These are phyloP conservation scores for Ylistrum balloti DNA, from an alignment of 1,140 invertebrate genomes.

Conservation along the genomic window DNA sequence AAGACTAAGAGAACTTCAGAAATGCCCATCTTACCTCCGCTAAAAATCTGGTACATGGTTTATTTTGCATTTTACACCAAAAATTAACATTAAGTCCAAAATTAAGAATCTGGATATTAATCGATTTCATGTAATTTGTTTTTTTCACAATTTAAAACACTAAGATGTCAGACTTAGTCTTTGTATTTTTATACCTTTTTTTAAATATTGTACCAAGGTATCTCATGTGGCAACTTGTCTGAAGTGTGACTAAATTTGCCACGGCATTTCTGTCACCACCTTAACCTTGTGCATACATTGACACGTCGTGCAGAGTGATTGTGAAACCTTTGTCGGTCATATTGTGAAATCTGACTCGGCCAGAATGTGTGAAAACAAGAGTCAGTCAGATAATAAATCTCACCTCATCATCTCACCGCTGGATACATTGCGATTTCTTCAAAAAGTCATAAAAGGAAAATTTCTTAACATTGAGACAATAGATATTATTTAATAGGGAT, in stretches of 20 bases:
- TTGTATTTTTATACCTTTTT: no score
- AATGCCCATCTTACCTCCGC: neutral
- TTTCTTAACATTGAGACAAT: neutral
- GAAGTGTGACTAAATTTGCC: no score
- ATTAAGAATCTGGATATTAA: neutral
- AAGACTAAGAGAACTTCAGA: neutral
- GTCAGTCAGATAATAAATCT: neutral
- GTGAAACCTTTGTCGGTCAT: neutral
- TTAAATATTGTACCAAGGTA: no score
- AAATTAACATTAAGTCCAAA: neutral
- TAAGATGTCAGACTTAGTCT: no score
- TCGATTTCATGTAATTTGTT: neutral
- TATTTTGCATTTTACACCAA: neutral
- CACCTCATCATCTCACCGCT: slow-evolving; percentile 25
- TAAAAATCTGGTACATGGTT: neutral
- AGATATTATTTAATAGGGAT: neutral
- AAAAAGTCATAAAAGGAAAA: neutral
- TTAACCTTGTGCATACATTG: neutral
- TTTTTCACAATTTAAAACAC: neutral
- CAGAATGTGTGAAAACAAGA: neutral
- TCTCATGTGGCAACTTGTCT: no score
- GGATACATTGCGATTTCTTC: neutral
- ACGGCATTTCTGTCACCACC: neutral
- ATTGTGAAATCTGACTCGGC: neutral
- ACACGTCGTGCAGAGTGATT: neutral